Evolutionary conservation across 2,888 invertebrate genomes (phyloP), one percentile per base, ranked within the genome.

Genomic region (Branchipolynoe longqiensis): DNA sequence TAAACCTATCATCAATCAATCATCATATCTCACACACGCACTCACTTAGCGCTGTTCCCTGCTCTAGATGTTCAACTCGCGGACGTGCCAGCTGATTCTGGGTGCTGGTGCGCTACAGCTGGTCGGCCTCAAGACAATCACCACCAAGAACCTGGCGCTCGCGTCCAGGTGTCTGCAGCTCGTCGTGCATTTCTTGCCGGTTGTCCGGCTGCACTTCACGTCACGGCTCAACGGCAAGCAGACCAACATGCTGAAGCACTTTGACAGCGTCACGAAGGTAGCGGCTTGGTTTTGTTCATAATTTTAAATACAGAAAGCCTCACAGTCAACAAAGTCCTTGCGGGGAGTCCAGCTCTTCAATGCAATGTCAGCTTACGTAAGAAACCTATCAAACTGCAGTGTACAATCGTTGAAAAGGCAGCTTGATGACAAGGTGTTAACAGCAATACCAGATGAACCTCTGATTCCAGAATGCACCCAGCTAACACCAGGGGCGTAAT

Each of bases 31-130:
- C 48, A 18, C 8, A 48, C 8, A 8, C 48, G 48, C 18, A 18
- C 48, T 48, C 8, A 48, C 48, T 48, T 25, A 59, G 22, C 6
- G 14, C 25, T n/a, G 14, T 59, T 8, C 4, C n/a, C 25, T n/a
- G n/a, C 14, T 81, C 28, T 93, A 95, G 93, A 92, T 92, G 83
- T 95, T 95, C 90, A 95, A 94, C 90, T 94, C 95, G 1, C 92
- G 95, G 85, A 94, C 95, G 0, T 98, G 98, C 94, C 98, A 99
- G 93, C 95, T 99, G 90, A 97, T 99, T 84, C 95, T 99, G 85
- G 99, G 99, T 64, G 99, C 99, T 59, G 99, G 99, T 64, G 99
- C 99, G 6, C 95, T 99, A 92, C 97, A 97, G 92, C 96, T 98
- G 88, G 98, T 98, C 56, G 99, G 99, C 0, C 90, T 95, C 73